A percentile compares a stretch with the other conserved stretches of the same genome.
These are phyloP conservation scores for Stylophora pistillata DNA, from an alignment of 64 coral and sea anemone species.

Conservation along the genomic window DNA sequence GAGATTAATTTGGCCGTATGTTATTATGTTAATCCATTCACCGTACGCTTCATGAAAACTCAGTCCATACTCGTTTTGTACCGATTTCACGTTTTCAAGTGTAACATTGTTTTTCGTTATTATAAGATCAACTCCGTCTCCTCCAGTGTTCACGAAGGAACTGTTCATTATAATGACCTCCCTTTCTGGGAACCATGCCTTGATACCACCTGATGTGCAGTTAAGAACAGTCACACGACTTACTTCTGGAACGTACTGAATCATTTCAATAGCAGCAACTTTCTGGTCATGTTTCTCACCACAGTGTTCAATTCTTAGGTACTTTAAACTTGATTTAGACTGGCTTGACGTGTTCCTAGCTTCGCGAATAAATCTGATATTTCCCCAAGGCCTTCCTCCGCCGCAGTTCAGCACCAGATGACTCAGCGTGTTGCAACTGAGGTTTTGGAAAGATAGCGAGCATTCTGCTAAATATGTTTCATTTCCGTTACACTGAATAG, in stretches of 20 bases:
- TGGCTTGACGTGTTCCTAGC: neutral
- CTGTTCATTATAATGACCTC: neutral
- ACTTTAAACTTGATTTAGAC: slow-evolving; percentile 37
- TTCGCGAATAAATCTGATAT: slow-evolving; percentile 48
- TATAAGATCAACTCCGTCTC: neutral
- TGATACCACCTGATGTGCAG: slow-evolving; percentile 45
- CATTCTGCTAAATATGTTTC: slow-evolving; percentile 63
- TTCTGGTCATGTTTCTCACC: slow-evolving; percentile 37
- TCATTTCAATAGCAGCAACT: slow-evolving; percentile 59
- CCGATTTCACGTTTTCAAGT: neutral
- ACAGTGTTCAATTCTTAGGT: slow-evolving; percentile 59
- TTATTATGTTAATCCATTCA: neutral
- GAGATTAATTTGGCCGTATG: slow-evolving; percentile 1
- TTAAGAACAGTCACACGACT: slow-evolving; percentile 57
- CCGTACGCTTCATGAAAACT: neutral
- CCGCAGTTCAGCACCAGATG: slow-evolving; percentile 10
- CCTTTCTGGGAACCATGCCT: slow-evolving; percentile 7
- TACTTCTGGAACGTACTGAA: slow-evolving; percentile 52
- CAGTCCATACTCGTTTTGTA: slow-evolving; percentile 8
- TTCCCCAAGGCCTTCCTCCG: slow-evolving; percentile 68
- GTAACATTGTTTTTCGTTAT: neutral
- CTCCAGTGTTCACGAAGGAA: neutral
- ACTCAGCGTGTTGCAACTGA: neutral
- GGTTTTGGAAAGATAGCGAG: neutral
- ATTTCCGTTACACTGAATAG: slow-evolving; percentile 46